These are phyloP conservation scores for Odontothrips loti DNA, from an alignment of 2,888 invertebrate genomes.

Conservation along the genomic window DNA sequence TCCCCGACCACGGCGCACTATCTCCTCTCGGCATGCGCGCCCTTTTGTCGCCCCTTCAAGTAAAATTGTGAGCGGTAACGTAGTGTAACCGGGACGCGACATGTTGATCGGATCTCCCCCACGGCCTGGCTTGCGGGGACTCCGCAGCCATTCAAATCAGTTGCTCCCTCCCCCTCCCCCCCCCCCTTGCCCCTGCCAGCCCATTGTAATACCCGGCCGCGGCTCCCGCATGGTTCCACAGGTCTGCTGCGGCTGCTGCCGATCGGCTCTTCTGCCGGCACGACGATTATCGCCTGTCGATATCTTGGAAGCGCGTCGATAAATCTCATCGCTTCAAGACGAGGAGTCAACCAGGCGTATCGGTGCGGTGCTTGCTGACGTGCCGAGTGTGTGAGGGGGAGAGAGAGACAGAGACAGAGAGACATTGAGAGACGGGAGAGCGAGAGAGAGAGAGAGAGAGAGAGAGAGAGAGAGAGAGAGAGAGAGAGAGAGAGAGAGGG, in stretches of 20 bases:
- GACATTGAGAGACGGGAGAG: no score
- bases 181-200: background rate
- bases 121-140: background rate
- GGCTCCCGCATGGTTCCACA: no score
- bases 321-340: background rate
- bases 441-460: background rate
- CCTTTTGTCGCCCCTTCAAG: no score
- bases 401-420: background rate
- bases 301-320: slow-evolving; percentile 4
- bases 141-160: background rate
- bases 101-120: background rate
- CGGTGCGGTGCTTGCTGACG: no score
- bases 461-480: background rate
- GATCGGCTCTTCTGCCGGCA: no score
- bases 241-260: no score
- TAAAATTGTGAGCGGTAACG: no score
- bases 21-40: no score
- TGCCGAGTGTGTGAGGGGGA: no score
- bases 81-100: no score
- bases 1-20: background rate
- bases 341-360: background rate
- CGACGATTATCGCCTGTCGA: slow-evolving; percentile 1
- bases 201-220: background rate
- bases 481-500: no score
- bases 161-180: background rate